Evolutionary conservation across 2,888 invertebrate genomes (phyloP), one percentile per base, ranked within the genome.

Genomic region (Perdita meconis): DNA sequence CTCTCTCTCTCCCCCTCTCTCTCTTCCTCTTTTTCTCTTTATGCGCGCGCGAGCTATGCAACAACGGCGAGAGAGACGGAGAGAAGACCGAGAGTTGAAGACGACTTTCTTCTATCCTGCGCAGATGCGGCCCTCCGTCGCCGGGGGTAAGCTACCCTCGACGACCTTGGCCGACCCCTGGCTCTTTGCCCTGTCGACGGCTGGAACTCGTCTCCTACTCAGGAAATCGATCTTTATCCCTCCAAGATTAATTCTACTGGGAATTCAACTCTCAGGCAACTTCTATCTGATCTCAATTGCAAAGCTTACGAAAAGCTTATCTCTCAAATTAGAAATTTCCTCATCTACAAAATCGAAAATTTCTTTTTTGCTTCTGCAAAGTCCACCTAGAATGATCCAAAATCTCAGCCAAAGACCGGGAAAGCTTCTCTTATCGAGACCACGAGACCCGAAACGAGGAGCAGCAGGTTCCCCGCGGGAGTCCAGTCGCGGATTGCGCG

Each of bases 121-220:
- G 88, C 86, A 86, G 86, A 86, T 84, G 88, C 87, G 75, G 78
- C 67, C 77, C 81, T 68, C 73, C 79, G 81, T 72, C 69, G 71
- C 78, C 81, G 85, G 86, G 88, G 88, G 89, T 88, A 84, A 86
- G 80, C 80, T 87, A 87, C 86, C 87, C 86, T 84, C 83, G 77
- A 70, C 82, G 88, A 87, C 89, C 89, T 87, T 89, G 87, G 76
- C 67, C 85, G 78, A 83, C 86, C 87, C 80, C 65, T 76, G 82
- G 78, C 82, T 84, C 65, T 79, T 82, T 82, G 76, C 76, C 67
- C 74, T 72, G 82, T 83, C 79, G 72, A 85, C 83, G 82, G 85
- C 85, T 82, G 85, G 50, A 61, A 72, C 82, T 80, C 78, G 81
- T 84, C 77, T 68, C 68, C 70, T 84, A n/a, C 75, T 60, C 75